Evolutionary conservation across 2,888 invertebrate species (phyloP).

Genomic region (Harpalus rubripes): DNA sequence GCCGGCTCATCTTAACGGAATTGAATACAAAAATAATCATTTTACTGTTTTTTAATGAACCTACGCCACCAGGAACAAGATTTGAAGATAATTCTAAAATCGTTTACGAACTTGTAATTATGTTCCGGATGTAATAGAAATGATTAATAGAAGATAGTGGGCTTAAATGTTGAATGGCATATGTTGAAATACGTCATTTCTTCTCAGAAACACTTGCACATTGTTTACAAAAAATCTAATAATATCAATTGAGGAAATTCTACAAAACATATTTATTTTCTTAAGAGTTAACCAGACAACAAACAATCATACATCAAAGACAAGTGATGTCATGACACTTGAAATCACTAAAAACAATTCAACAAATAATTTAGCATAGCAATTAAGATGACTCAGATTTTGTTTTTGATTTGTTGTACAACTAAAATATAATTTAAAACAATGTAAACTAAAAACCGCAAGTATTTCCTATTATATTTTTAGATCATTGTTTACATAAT

Average conservation of each 20-base stretch:
- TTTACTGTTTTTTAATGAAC: neutral
- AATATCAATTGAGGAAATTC: constrained; percentile 24
- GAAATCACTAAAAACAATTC: neutral
- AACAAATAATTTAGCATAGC: neutral
- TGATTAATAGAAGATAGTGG: neutral
- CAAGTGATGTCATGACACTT: constrained; percentile 5
- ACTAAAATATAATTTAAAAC: neutral
- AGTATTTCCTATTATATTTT: too few relatives aligned
- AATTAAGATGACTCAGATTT: neutral
- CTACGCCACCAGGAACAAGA: too few relatives aligned
- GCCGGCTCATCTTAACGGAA: neutral
- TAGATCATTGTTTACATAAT: too few relatives aligned
- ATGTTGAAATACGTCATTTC: neutral
- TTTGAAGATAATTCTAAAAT: neutral
- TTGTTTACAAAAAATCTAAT: constrained; percentile 24
- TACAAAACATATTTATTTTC: constrained; percentile 13
- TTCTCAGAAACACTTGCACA: constrained; percentile 1
- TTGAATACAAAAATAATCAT: neutral
- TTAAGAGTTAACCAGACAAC: neutral
- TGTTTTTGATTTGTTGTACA: neutral
- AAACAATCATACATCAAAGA: neutral
- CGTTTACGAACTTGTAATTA: neutral
- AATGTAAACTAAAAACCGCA: too few relatives aligned
- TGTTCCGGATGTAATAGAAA: neutral
- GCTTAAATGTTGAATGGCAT: neutral